Evolutionary conservation across 2,888 invertebrate genomes (phyloP).

Genomic region (Zygothrica quintamaculata): DNA sequence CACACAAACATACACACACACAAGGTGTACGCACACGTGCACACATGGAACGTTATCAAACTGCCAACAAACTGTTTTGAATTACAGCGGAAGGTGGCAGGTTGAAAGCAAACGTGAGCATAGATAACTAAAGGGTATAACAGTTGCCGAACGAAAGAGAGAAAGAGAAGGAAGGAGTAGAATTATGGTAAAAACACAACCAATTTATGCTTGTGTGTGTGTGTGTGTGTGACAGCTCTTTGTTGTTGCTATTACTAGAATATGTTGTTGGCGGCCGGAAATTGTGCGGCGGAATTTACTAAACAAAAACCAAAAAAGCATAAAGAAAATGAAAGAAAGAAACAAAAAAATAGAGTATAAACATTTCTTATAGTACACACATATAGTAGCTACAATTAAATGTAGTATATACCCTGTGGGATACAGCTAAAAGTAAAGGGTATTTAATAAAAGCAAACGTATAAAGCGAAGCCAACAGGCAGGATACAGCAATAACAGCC

Average conservation of each 20-base stretch:
- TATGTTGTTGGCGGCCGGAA: slow-evolving; percentile 59
- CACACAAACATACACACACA: slow-evolving; percentile 8
- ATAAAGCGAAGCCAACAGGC: slow-evolving; percentile 8
- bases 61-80: slow-evolving; percentile 69
- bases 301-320: slow-evolving; percentile 23
- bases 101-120: slow-evolving; percentile 60
- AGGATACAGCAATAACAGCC: slow-evolving; percentile 23
- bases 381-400: not conserved
- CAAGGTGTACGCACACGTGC: too few relatives aligned
- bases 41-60: slow-evolving; percentile 49
- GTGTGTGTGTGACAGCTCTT: slow-evolving; percentile 35
- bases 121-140: slow-evolving; percentile 31
- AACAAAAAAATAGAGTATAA: not conserved
- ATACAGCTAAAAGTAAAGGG: not conserved
- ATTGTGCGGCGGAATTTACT: slow-evolving; percentile 51
- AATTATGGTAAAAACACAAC: slow-evolving; percentile 35
- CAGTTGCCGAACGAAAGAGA: slow-evolving; percentile 10
- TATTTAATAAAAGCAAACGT: not conserved
- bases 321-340: not conserved
- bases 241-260: slow-evolving; percentile 40
- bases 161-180: too few relatives aligned
- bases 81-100: slow-evolving; percentile 74
- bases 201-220: slow-evolving; percentile 65
- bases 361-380: too few relatives aligned
- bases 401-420: slow-evolving; percentile 4